Conservation (phyloP, 2,113 vertebrate genomes). For the Sylvilagus bachmani region DNA sequence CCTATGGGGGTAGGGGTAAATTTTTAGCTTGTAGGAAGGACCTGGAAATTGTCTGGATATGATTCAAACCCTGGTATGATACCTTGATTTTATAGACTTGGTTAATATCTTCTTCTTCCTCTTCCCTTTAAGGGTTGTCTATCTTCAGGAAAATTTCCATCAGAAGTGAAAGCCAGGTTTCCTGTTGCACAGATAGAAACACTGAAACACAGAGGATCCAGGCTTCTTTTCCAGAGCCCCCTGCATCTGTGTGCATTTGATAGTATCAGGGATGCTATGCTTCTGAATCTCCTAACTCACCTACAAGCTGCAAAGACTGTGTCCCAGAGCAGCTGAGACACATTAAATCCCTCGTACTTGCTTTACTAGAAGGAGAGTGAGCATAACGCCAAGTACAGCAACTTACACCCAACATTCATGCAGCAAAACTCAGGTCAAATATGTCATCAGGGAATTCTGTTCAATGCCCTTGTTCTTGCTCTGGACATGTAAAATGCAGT, state of each 20-base stretch:
- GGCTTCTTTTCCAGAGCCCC: background rate
- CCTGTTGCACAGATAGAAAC: background rate
- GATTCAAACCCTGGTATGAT: background rate
- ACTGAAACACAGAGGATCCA: background rate
- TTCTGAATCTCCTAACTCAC: background rate
- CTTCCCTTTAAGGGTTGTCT: background rate
- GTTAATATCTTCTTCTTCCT: background rate
- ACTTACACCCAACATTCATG: background rate
- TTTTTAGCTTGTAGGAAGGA: background rate
- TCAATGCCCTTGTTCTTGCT: background rate
- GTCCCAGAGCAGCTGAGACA: background rate
- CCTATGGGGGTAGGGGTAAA: background rate
- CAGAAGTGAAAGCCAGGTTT: background rate
- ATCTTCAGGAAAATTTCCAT: background rate
- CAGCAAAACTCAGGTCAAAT: background rate
- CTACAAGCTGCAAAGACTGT: background rate
- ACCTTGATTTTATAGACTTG: background rate
- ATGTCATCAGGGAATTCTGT: background rate
- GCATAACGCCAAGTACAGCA: background rate
- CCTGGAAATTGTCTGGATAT: background rate
- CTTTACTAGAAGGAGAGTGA: background rate
- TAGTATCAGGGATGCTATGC: background rate
- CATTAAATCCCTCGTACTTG: background rate
- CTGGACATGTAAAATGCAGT: background rate
- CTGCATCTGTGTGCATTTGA: background rate